Conservation (phyloP, 2,888 invertebrate genomes). For the Stictocephala bisonia region DNA sequence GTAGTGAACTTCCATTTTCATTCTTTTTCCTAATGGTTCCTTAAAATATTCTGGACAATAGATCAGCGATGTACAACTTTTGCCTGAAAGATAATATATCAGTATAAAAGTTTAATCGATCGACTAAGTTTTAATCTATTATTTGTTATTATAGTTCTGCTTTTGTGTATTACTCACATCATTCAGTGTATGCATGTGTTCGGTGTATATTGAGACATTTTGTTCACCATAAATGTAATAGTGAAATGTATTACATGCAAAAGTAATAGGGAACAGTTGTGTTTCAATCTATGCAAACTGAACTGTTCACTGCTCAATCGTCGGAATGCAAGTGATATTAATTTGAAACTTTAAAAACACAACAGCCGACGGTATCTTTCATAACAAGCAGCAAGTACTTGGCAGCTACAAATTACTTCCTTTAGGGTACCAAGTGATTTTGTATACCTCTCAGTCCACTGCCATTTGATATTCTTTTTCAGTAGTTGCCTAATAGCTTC, state of each 20-base stretch:
- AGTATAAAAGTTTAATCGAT: constrained; percentile 34
- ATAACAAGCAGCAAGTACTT: neutral
- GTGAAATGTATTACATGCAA: constrained; percentile 62
- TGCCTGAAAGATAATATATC: constrained; percentile 57
- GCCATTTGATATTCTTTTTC: constrained; percentile 10
- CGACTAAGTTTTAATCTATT: constrained; percentile 35
- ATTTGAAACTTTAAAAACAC: constrained; percentile 44
- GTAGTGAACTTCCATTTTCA: too few species aligned
- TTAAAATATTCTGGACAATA: constrained; percentile 32
- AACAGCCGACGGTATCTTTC: constrained; percentile 40
- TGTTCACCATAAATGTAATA: constrained; percentile 53
- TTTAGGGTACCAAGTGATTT: neutral
- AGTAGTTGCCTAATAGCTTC: neutral
- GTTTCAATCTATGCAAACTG: too few species aligned
- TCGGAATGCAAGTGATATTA: constrained; percentile 33
- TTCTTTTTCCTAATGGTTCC: neutral
- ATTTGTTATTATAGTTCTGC: constrained; percentile 14
- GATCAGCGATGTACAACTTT: constrained; percentile 56
- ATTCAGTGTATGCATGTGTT: too few species aligned
- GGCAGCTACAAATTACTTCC: neutral
- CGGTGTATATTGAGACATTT: constrained; percentile 40
- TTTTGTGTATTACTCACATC: constrained; percentile 43
- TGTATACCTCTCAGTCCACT: neutral
- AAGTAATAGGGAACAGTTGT: too few species aligned
- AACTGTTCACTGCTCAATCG: too few species aligned